Conservation (phyloP, 2,888 invertebrate species). For the Plagiodera versicolora region DNA sequence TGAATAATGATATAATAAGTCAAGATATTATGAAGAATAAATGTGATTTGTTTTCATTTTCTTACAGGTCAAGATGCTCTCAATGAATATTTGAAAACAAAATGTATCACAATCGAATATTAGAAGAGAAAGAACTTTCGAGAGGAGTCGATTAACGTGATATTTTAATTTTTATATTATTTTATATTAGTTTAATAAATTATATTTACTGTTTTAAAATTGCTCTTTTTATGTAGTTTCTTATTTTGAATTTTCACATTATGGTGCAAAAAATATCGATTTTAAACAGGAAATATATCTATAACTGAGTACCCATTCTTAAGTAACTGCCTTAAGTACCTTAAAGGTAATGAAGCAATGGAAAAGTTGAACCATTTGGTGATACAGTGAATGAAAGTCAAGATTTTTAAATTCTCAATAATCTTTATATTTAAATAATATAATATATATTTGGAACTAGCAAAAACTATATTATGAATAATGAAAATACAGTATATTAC, state of each 20-base stretch:
- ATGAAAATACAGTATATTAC: not conserved
- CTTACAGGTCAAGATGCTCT: conserved; percentile 83
- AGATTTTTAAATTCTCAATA: not conserved
- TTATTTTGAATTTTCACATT: no score
- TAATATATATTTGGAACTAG: not conserved
- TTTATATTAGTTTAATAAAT: not conserved
- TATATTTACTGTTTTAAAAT: not conserved
- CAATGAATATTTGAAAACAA: conserved; percentile 93
- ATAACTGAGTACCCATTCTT: no score
- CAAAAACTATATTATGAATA: not conserved
- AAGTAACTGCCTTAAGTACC: no score
- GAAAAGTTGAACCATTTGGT: no score
- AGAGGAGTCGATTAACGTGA: not conserved
- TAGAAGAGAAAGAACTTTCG: conserved; percentile 45
- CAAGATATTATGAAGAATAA: no score
- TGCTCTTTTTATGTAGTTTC: not conserved
- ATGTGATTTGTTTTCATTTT: no score
- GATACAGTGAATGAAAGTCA: not conserved
- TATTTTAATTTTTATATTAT: not conserved
- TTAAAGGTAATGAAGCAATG: no score
- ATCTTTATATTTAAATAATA: not conserved
- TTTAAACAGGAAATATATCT: no score
- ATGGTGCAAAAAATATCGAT: no score
- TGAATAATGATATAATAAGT: no score
- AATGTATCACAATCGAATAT: conserved; percentile 94